A percentile compares a stretch with the other conserved stretches of the same genome.
Evolutionary conservation across 2,888 invertebrate species (phyloP).

Genomic region (Apodemia mormo): DNA sequence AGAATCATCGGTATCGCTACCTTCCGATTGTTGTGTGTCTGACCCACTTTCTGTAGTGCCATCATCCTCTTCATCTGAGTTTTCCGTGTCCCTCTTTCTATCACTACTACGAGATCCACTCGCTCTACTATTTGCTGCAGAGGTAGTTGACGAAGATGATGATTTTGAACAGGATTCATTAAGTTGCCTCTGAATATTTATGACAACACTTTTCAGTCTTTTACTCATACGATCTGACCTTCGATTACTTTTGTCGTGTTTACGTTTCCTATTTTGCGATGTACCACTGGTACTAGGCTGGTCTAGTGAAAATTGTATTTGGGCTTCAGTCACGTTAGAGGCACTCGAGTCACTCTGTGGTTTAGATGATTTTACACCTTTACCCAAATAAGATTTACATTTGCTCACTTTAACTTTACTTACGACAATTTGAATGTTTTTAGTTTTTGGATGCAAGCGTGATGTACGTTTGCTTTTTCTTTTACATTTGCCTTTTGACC

Average conservation of each 20-base stretch:
- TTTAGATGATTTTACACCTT: slow-evolving; percentile 61
- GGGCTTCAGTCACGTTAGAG: slow-evolving; percentile 25
- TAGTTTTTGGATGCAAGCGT: slow-evolving; percentile 43
- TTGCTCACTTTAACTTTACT: slow-evolving; percentile 46
- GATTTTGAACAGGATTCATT: slow-evolving; percentile 21
- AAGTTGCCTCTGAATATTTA: slow-evolving; percentile 50
- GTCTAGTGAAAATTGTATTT: slow-evolving; percentile 26
- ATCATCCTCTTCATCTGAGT: slow-evolving; percentile 2
- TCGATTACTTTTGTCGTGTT: slow-evolving; percentile 32
- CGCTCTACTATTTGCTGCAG: slow-evolving; percentile 5
- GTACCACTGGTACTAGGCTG: slow-evolving; percentile 43
- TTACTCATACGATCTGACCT: slow-evolving; percentile 50
- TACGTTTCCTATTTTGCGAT: slow-evolving; percentile 30
- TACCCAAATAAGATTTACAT: slow-evolving; percentile 56
- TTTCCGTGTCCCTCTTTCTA: background rate
- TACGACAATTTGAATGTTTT: slow-evolving; percentile 26
- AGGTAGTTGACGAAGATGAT: background rate
- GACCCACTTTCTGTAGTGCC: background rate
- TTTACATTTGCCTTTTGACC: slow-evolving; percentile 39
- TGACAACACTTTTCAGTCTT: slow-evolving; percentile 72
- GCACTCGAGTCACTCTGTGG: slow-evolving; percentile 28
- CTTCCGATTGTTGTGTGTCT: slow-evolving; percentile 7
- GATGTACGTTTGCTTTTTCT: slow-evolving; percentile 43
- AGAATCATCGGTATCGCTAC: slow-evolving; percentile 32
- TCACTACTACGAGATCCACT: background rate